A percentile compares a stretch with the other conserved stretches of the same genome.
These are phyloP conservation scores for Athalia circularis DNA, from an alignment of 2,888 invertebrate genomes.

Conservation along the genomic window DNA sequence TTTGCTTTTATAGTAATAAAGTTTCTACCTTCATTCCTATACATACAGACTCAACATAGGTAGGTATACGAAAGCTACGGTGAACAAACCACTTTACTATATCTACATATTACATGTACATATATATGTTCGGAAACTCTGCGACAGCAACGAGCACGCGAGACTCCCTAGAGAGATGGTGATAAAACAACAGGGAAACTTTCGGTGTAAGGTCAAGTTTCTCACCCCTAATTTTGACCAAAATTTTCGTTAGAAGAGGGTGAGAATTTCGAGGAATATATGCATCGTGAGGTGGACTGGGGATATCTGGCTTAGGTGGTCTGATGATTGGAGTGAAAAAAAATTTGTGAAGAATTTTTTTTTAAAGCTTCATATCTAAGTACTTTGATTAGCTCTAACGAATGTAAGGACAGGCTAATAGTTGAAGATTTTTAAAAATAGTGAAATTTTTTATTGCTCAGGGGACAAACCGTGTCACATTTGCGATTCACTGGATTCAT, in stretches of 20 bases:
- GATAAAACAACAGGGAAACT: constrained; percentile 25
- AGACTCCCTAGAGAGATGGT: constrained; percentile 15
- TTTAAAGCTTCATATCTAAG: too few relatives aligned
- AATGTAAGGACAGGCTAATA: too few relatives aligned
- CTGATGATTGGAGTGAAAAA: too few relatives aligned
- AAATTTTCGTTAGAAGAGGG: background rate
- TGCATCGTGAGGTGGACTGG: too few relatives aligned
- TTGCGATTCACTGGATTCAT: too few relatives aligned
- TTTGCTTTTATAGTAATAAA: constrained; percentile 33
- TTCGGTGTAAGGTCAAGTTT: constrained; percentile 8
- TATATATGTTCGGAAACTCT: constrained; percentile 25
- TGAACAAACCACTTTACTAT: background rate
- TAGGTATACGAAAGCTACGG: background rate
- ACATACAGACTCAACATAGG: background rate
- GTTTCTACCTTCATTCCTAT: background rate
- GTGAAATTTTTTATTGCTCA: too few relatives aligned
- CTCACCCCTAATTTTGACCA: background rate
- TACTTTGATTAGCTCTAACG: too few relatives aligned
- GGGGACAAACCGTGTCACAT: background rate
- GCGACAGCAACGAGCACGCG: background rate
- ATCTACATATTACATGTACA: too few relatives aligned
- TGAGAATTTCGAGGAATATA: too few relatives aligned
- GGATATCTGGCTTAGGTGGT: too few relatives aligned
- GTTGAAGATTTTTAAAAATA: too few relatives aligned
- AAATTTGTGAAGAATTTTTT: too few relatives aligned